Conservation (phyloP, 1,140 invertebrate genomes). For the Drosophila serrata region DNA sequence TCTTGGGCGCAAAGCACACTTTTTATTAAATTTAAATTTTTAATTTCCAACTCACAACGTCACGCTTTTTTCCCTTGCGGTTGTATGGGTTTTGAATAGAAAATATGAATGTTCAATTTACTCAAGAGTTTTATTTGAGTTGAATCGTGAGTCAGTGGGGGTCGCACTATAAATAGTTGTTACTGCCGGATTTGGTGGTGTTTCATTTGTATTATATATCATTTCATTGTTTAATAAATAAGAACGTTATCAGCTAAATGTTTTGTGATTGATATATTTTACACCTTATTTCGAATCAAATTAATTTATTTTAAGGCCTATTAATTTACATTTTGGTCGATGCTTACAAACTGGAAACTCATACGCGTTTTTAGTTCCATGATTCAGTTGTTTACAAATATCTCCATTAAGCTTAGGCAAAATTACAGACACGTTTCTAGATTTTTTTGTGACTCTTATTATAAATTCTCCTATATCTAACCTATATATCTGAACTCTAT, state of each 20-base stretch:
- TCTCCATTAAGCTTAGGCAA: neutral
- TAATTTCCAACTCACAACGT: constrained; percentile 28
- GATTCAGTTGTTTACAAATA: constrained; percentile 19
- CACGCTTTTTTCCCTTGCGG: constrained; percentile 24
- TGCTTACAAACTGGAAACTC: constrained; percentile 2
- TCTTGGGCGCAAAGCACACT: constrained; percentile 1
- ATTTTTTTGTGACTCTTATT: neutral
- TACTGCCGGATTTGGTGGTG: neutral
- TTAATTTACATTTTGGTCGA: neutral
- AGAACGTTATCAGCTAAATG: neutral
- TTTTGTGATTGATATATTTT: constrained; percentile 8
- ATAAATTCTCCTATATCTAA: neutral
- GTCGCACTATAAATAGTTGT: constrained; percentile 19
- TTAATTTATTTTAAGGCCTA: neutral
- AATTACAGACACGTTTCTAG: neutral
- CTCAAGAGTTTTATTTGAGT: constrained; percentile 10
- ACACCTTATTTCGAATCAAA: neutral
- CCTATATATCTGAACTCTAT: constrained; percentile 2
- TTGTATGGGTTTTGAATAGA: constrained; percentile 15
- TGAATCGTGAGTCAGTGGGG: constrained; percentile 18
- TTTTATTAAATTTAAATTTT: constrained; percentile 30
- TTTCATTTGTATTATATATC: neutral
- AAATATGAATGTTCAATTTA: constrained; percentile 1
- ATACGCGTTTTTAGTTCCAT: neutral
- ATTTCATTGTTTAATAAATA: constrained; percentile 1